Evolutionary conservation across 2,113 vertebrate species (phyloP), one percentile per base, ranked within the genome.

Genomic region (Nymphicus hollandicus): DNA sequence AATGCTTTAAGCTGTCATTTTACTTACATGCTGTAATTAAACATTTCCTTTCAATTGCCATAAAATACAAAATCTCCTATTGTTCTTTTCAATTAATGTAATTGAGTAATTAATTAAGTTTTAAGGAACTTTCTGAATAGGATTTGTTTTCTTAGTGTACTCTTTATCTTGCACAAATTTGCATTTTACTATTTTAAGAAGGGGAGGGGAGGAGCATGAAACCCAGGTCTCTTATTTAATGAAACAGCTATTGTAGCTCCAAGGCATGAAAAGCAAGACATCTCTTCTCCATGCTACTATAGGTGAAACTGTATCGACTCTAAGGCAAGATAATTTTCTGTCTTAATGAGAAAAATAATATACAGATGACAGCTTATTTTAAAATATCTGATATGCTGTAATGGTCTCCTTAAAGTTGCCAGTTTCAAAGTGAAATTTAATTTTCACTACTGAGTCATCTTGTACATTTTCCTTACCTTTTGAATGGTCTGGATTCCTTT

Each of bases 71-170:
- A 91, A 91, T 73, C 77, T 95, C n/a, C 84, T 83, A 64, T 83
- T 92, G 83, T 93, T 96, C 52, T 88, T 91, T 96, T 86, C 69
- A 88, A 76, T 95, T 94, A 81, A 15, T 47, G 53, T 82, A 95
- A 91, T 70, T 78, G 86, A 94, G 79, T 95, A 94, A 97, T 95
- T 91, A 94, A 95, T 89, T 94, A 92, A 91, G 70, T 95, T 91
- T 93, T 17, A 82, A 50, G 60, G 55, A 87, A 49, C 91, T 77
- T 93, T 88, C 70, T 94, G 53, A 96, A 92, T 49, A 65, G 37
- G 49, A 81, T 94, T 91, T 91, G 13, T 76, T 73, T 91, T 53
- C 65, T 90, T 71, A 46, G 17, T 56, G 11, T 44, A 8, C 44
- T 83, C n/a, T 76, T 88, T 87, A 84, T 87, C 39, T 68, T 39